Evolutionary conservation across 2,888 invertebrate genomes (phyloP).

Genomic region (Sycophila texana): DNA sequence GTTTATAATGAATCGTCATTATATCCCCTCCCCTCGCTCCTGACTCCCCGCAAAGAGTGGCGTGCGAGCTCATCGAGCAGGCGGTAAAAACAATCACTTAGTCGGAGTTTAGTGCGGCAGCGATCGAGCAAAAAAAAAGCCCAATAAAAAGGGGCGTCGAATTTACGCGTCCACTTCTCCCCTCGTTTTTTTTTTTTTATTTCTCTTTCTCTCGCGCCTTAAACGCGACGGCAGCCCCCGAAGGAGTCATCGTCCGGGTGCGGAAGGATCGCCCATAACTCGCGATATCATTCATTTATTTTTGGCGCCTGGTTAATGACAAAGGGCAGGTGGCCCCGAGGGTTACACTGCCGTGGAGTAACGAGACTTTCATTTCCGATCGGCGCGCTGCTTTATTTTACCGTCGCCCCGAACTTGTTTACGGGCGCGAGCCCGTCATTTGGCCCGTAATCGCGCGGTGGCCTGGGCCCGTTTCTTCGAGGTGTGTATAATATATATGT

Average conservation of each 20-base stretch:
- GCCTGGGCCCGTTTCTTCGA: neutral
- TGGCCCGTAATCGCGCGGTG: neutral
- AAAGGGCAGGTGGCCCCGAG: neutral
- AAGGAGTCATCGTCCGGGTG: neutral
- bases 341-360: neutral
- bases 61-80: neutral
- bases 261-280: neutral
- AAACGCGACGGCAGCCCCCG: conserved; percentile 24
- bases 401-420: conserved; percentile 31
- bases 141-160: conserved; percentile 32
- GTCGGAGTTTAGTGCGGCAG: conserved; percentile 9
- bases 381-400: conserved; percentile 1
- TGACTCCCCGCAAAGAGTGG: no score
- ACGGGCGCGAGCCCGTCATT: conserved; percentile 30
- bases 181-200: no score
- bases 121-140: conserved; percentile 45
- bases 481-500: neutral
- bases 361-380: conserved; percentile 22
- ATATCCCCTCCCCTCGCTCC: neutral
- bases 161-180: no score
- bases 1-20: conserved; percentile 41
- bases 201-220: conserved; percentile 29
- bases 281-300: conserved; percentile 44
- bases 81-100: conserved; percentile 51
- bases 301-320: conserved; percentile 43